Evolutionary conservation across 2,113 vertebrate genomes (phyloP).

Genomic region (Melierax canorus): DNA sequence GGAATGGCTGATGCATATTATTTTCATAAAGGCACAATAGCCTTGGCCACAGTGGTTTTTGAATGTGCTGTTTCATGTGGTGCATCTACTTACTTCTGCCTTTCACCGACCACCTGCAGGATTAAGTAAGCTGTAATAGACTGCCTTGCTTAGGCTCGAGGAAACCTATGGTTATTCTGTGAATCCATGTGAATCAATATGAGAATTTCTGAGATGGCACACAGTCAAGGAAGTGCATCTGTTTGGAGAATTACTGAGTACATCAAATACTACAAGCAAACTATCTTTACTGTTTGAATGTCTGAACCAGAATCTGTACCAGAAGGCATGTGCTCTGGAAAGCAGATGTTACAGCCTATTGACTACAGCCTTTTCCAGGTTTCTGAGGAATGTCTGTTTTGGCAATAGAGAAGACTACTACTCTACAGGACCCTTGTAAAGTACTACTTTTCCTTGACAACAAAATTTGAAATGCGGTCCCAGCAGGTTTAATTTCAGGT

Average conservation of each 20-base stretch:
- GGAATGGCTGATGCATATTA: background rate
- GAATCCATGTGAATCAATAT: background rate
- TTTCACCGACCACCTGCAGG: background rate
- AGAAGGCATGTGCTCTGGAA: background rate
- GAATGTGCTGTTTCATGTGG: background rate
- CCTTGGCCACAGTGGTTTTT: background rate
- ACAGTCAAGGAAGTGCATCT: background rate
- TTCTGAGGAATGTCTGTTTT: background rate
- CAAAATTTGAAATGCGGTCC: background rate
- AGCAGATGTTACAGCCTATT: background rate
- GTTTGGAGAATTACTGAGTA: background rate
- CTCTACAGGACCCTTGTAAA: background rate
- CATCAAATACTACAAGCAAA: background rate
- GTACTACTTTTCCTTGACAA: background rate
- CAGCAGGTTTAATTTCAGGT: background rate
- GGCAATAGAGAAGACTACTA: background rate
- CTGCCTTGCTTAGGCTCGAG: background rate
- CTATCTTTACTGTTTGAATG: background rate
- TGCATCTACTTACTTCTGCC: background rate
- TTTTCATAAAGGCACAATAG: background rate
- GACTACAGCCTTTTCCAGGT: background rate
- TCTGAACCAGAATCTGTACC: background rate
- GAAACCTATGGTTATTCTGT: background rate
- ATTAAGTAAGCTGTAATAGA: background rate
- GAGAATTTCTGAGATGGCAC: background rate